A percentile compares a stretch with the other conserved stretches of the same genome.
Conservation (phyloP, 2,113 vertebrate genomes). For the Morone chrysops region DNA sequence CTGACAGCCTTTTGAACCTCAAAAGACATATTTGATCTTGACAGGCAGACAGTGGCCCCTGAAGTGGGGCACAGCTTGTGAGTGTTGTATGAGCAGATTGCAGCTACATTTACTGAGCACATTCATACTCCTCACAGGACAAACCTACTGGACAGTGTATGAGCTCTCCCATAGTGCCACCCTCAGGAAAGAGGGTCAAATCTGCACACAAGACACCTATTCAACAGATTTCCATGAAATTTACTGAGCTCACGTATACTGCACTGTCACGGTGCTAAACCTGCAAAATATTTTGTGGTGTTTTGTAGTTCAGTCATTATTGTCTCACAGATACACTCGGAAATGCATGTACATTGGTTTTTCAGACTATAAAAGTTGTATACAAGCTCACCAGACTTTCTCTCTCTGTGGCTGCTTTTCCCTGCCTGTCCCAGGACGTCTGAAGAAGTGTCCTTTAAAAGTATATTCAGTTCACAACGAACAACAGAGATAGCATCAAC, state of each 20-base stretch:
- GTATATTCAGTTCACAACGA: background rate
- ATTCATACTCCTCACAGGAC: background rate
- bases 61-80: background rate
- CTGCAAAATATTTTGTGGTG: background rate
- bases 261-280: background rate
- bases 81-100: background rate
- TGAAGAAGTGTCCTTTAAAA: constrained; percentile 7
- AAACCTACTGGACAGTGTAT: background rate
- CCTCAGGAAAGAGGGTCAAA: background rate
- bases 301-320: background rate
- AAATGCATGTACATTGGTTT: background rate
- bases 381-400: background rate
- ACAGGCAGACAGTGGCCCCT: background rate
- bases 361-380: background rate
- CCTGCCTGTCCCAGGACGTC: background rate
- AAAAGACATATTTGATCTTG: background rate
- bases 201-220: background rate
- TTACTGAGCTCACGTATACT: background rate
- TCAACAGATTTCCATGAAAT: background rate
- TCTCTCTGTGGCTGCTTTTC: background rate
- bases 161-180: background rate
- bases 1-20: background rate
- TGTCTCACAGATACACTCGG: background rate
- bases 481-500: constrained; percentile 15
- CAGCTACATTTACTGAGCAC: background rate